These are phyloP conservation scores for Gopherus flavomarginatus DNA, from an alignment of 2,113 vertebrate species.

Conservation along the genomic window DNA sequence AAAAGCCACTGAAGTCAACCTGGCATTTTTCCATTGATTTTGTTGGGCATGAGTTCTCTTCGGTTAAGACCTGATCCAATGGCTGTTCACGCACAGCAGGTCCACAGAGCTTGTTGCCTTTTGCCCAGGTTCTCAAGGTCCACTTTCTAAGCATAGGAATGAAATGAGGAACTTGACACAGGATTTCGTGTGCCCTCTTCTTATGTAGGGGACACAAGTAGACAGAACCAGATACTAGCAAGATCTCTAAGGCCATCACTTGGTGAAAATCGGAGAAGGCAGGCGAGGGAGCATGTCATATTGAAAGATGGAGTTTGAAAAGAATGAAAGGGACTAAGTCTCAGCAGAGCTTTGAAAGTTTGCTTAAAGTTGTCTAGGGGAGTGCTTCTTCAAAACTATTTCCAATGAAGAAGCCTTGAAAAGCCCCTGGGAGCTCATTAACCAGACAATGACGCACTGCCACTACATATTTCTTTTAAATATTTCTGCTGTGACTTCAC, in stretches of 20 bases:
- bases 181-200: background rate
- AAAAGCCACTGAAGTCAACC: background rate
- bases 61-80: background rate
- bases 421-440: background rate
- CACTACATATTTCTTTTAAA: background rate
- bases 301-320: background rate
- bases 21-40: background rate
- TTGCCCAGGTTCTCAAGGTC: background rate
- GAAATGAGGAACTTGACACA: background rate
- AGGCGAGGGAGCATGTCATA: no score
- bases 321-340: background rate
- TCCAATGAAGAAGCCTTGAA: background rate
- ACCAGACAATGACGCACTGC: background rate
- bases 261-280: background rate
- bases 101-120: background rate
- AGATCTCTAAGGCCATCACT: background rate
- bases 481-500: background rate
- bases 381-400: background rate
- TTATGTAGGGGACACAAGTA: background rate
- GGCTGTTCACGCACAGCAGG: background rate
- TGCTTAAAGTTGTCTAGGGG: background rate
- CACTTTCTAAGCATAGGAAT: background rate
- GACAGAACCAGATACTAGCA: background rate
- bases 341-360: background rate
- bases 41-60: no score